A percentile compares a stretch with the other conserved stretches of the same genome.
phyloP scores from a whole-genome alignment of 2,888 invertebrate species.

The Caenorhabditis sp. region DNA sequence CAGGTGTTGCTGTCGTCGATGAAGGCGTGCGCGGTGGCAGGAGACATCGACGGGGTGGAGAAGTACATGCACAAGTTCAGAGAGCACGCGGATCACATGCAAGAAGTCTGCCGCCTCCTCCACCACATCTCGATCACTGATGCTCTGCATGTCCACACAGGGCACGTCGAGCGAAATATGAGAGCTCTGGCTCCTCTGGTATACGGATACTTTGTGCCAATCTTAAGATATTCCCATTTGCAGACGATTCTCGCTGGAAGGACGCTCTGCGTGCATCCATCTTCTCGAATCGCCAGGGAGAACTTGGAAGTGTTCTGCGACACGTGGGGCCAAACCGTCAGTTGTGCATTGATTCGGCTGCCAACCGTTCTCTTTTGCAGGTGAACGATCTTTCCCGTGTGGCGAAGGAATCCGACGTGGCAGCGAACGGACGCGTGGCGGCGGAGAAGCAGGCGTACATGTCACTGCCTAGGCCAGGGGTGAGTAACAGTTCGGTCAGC shows the following conservation, averaged over 20 bases:
- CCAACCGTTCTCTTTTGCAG: constrained; percentile 12
- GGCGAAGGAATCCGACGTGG: constrained; percentile 78
- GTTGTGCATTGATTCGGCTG: constrained; percentile 2
- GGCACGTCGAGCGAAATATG: constrained; percentile 95
- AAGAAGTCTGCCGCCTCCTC: constrained; percentile 96
- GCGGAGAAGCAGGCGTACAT: constrained; percentile 88
- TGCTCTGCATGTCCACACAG: constrained; percentile 93
- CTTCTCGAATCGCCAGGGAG: constrained; percentile 95
- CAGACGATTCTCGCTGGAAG: constrained; percentile 91
- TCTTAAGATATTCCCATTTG: background rate
- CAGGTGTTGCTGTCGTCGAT: constrained; percentile 80
- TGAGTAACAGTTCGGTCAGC: constrained; percentile 80
- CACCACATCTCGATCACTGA: constrained; percentile 95
- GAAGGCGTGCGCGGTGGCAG: constrained; percentile 83
- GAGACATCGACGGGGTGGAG: constrained; percentile 91
- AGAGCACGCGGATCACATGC: constrained; percentile 97
- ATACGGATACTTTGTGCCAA: background rate
- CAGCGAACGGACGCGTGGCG: constrained; percentile 77
- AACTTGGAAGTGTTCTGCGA: constrained; percentile 86
- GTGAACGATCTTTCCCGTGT: constrained; percentile 84
- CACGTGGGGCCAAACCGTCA: constrained; percentile 83
- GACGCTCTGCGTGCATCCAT: constrained; percentile 91
- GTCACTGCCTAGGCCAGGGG: constrained; percentile 94
- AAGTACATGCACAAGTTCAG: constrained; percentile 94
- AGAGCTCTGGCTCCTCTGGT: constrained; percentile 94